phyloP scores from a whole-genome alignment of 2,888 invertebrate genomes.

The Drosophila atripex region DNA sequence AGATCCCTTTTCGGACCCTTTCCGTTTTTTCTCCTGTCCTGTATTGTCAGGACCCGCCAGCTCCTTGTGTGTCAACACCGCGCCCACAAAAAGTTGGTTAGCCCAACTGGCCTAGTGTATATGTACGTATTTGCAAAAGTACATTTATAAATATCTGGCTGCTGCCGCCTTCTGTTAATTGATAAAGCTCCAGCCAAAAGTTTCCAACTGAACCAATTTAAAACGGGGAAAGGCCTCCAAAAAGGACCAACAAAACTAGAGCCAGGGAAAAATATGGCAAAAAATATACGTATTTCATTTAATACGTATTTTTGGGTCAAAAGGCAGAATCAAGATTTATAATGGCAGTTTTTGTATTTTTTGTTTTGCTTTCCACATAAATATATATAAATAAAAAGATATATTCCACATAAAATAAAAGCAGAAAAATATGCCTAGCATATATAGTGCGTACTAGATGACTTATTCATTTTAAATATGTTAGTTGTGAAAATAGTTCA shows the following conservation, averaged over 20 bases:
- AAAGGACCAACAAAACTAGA: not conserved
- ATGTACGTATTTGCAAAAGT: not conserved
- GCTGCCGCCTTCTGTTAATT: conserved; percentile 13
- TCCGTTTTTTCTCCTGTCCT: conserved; percentile 4
- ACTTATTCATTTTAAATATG: no score
- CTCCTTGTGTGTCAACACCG: conserved; percentile 14
- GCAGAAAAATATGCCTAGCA: no score
- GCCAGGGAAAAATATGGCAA: not conserved
- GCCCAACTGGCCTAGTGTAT: conserved; percentile 4
- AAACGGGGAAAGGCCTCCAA: not conserved
- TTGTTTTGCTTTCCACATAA: no score
- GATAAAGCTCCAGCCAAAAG: conserved; percentile 8
- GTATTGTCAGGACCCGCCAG: not conserved
- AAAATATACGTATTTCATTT: not conserved
- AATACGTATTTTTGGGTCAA: not conserved
- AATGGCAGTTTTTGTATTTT: not conserved
- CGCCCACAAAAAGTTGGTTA: conserved; percentile 30
- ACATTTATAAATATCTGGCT: not conserved
- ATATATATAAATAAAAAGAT: no score
- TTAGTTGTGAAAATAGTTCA: no score
- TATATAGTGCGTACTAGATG: no score
- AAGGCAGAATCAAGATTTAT: not conserved
- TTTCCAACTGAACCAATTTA: conserved; percentile 10
- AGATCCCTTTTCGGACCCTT: conserved; percentile 23
- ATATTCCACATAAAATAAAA: no score